These are phyloP conservation scores for Podarcis raffonei DNA, from an alignment of 2,113 vertebrate species.

Conservation along the genomic window DNA sequence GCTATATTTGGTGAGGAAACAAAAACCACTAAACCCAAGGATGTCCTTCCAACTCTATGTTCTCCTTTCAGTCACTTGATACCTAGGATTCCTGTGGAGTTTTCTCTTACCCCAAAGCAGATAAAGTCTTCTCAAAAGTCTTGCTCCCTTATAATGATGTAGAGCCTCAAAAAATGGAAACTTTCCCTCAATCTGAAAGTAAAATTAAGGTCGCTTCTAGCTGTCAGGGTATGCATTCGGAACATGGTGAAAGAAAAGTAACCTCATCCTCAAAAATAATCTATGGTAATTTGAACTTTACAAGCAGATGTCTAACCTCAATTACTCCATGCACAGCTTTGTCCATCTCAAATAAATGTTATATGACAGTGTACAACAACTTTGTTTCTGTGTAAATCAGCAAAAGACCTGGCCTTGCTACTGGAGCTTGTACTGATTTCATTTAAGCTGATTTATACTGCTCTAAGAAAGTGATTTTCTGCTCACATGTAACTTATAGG, in stretches of 20 bases:
- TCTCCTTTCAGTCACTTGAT: background rate
- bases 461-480: background rate
- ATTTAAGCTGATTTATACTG: fast-evolving
- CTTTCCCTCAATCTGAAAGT: background rate
- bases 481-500: background rate
- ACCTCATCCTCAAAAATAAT: conserved; percentile 34
- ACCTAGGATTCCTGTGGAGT: background rate
- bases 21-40: background rate
- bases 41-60: background rate
- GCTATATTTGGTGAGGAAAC: background rate
- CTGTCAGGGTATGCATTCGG: background rate
- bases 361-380: background rate
- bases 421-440: fast-evolving
- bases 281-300: background rate
- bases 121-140: background rate
- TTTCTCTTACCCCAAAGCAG: background rate
- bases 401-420: fast-evolving
- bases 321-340: fast-evolving
- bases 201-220: background rate
- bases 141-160: background rate
- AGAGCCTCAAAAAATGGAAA: background rate
- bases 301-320: conserved; percentile 23
- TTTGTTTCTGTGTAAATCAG: background rate
- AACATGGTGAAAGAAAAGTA: background rate
- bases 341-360: background rate